Conservation (phyloP, 2,888 invertebrate genomes). For the Platypus cylindrus region DNA sequence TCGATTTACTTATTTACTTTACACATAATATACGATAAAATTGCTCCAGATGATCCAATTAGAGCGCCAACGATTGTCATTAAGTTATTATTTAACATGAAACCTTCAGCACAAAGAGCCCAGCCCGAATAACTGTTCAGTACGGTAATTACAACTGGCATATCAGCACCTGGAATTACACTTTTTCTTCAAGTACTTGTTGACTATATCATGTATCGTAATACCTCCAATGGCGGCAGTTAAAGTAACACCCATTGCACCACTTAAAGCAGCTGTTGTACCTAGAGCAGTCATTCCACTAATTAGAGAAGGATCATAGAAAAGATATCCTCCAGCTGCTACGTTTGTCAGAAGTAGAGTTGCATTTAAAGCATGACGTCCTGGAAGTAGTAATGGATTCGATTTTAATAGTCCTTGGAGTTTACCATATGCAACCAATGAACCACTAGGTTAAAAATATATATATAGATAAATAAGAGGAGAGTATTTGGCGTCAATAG, state of each 20-base stretch:
- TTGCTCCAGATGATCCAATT: slow-evolving; percentile 84
- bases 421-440: slow-evolving; percentile 81
- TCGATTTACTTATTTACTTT: slow-evolving; percentile 47
- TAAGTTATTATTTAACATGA: slow-evolving; percentile 84
- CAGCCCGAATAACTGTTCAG: slow-evolving; percentile 87
- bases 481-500: not conserved
- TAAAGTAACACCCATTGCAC: slow-evolving; percentile 74
- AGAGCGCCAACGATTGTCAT: slow-evolving; percentile 87
- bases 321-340: slow-evolving; percentile 59
- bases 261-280: slow-evolving; percentile 63
- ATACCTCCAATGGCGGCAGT: slow-evolving; percentile 81
- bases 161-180: slow-evolving; percentile 52
- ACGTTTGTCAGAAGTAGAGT: slow-evolving; percentile 55
- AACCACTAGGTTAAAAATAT: slow-evolving; percentile 50
- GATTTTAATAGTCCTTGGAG: slow-evolving; percentile 71
- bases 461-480: not conserved
- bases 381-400: slow-evolving; percentile 69
- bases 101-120: slow-evolving; percentile 88
- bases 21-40: slow-evolving; percentile 90
- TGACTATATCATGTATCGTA: not conserved
- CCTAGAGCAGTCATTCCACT: slow-evolving; percentile 63
- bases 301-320: slow-evolving; percentile 49
- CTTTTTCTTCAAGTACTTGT: not conserved
- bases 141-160: slow-evolving; percentile 89
- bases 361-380: slow-evolving; percentile 65